phyloP scores from a whole-genome alignment of 2,888 invertebrate genomes.

The Odontocolon sp. region DNA sequence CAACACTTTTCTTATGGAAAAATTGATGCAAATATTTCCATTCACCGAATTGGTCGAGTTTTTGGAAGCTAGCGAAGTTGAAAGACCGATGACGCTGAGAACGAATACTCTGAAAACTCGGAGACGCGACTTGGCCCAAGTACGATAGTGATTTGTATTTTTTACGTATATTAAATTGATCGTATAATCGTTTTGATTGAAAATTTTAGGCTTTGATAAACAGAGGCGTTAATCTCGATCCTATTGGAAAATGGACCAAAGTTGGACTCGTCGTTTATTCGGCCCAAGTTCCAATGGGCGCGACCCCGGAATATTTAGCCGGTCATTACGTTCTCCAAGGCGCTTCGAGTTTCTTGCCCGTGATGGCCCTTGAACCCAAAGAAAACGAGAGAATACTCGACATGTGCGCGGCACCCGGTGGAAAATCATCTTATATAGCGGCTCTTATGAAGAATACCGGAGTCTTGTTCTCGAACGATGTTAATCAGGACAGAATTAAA shows the following conservation, averaged over 20 bases:
- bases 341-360: slow-evolving; percentile 97
- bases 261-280: slow-evolving; percentile 98
- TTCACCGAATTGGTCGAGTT: slow-evolving; percentile 94
- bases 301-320: slow-evolving; percentile 99
- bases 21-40: slow-evolving; percentile 94
- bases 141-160: slow-evolving; percentile 61
- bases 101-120: slow-evolving; percentile 97
- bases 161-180: background rate
- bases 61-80: slow-evolving; percentile 97
- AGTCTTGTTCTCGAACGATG: slow-evolving; percentile 97
- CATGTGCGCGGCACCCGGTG: slow-evolving; percentile 99
- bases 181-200: background rate
- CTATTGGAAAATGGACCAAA: slow-evolving; percentile 99
- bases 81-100: slow-evolving; percentile 96
- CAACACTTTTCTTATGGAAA: slow-evolving; percentile 96
- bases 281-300: slow-evolving; percentile 97
- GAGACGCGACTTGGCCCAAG: slow-evolving; percentile 94
- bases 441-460: slow-evolving; percentile 99
- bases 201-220: slow-evolving; percentile 89
- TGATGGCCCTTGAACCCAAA: slow-evolving; percentile 98
- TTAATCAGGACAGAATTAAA: slow-evolving; percentile 93
- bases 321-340: slow-evolving; percentile 99
- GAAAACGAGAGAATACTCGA: slow-evolving; percentile 97
- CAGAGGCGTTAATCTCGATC: slow-evolving; percentile 98
- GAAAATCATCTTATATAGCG: slow-evolving; percentile 98